Evolutionary conservation across 30 jellyfish, hydroid and myxozoan genomes (phyloP).

Genomic region (Aurelia coerulea): DNA sequence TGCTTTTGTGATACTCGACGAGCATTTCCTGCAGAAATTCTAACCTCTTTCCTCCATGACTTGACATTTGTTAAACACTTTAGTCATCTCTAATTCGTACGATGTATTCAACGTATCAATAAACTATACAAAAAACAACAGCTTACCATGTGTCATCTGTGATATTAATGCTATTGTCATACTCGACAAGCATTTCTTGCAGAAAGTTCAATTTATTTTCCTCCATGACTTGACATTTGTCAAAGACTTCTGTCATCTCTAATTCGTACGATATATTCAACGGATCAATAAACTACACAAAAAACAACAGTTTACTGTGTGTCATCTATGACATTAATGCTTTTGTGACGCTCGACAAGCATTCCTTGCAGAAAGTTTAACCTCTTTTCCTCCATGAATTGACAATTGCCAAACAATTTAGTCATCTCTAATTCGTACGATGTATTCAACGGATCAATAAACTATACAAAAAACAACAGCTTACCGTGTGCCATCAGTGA

Average conservation of each 20-base stretch:
- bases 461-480: background rate
- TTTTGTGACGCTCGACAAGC: conserved; percentile 86
- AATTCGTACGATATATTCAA: conserved; percentile 1
- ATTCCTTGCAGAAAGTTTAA: conserved; percentile 75
- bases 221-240: conserved; percentile 78
- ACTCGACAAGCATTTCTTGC: conserved; percentile 85
- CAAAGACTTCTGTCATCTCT: conserved; percentile 86
- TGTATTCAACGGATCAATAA: no score
- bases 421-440: conserved; percentile 13
- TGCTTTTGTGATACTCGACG: conserved; percentile 87
- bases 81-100: no score
- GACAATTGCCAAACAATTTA: no score
- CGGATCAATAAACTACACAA: no score
- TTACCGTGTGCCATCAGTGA: conserved; percentile 82
- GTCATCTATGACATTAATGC: conserved; percentile 79
- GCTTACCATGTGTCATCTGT: conserved; percentile 76
- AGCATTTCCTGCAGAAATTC: conserved; percentile 78
- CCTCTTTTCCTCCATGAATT: conserved; percentile 68
- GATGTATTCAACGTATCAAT: no score
- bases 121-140: no score
- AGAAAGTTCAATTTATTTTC: conserved; percentile 69
- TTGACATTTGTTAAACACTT: no score
- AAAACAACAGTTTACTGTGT: conserved; percentile 43
- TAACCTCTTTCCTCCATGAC: conserved; percentile 69
- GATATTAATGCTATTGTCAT: conserved; percentile 84